Base-by-base conservation (phyloP, 2,888 invertebrate genomes). In the Diarsia dahlii region DNA sequence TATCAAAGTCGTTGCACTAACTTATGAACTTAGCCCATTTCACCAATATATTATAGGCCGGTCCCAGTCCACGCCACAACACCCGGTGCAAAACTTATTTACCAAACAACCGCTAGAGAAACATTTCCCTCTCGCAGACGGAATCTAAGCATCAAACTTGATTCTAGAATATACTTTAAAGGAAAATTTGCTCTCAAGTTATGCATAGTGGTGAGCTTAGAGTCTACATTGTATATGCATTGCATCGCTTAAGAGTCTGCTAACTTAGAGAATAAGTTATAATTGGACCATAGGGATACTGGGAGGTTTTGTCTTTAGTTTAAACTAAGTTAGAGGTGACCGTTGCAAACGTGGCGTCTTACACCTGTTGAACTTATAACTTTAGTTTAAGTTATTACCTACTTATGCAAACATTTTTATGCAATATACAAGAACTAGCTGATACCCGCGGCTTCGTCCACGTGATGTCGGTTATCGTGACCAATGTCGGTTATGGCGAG, bases 181-280 rank as follows among this genome's bases (percentile, higher is more conserved):
- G 54, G 52, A 48, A 67, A 77, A 54, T 74, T 76, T 48, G 12
- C 68, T 64, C 15, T n/a, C 66, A 80, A 84, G 74, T 86, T 87
- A 84, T 88, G 86, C 81, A 81, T 81, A 81, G 62, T 56, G 12
- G 72, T 66, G 20, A 70, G 76, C 78, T 86, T 77, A 78, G 74
- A 78, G 63, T 67, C 76, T 71, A 80, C 71, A 81, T 82, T 86
- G 75, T 86, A 76, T 78, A 88, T 84, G 87, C 88, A 88, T 88
- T 87, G 87, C 82, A 84, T 82, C 78, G 84, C 87, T 86, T 81
- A 77, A 50, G 56, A 88, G 74, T 80, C 77, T 73, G 63, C 34
- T 71, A 82, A 82, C 80, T 88, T 87, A 66, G 75, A 64, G 84
- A 84, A 81, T 83, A 88, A 87, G 74, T 88, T 88, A 80, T 88